These are phyloP conservation scores for Actinopyga echinites DNA, from an alignment of 53 echinoderm and acorn worm species.

Conservation along the genomic window DNA sequence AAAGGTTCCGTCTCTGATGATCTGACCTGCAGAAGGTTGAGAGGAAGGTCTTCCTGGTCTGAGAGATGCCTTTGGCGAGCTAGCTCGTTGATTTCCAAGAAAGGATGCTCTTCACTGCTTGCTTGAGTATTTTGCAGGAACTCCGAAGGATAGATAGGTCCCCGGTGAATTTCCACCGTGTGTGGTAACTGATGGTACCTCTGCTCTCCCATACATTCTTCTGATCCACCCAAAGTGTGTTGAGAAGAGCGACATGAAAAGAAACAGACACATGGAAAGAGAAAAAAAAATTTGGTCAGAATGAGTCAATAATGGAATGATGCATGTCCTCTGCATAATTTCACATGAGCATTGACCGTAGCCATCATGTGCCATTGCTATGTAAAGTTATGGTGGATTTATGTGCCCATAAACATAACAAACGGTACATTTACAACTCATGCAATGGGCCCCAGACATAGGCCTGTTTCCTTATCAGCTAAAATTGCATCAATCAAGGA, in stretches of 20 bases:
- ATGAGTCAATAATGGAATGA: conserved; percentile 8
- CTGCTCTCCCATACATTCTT: conserved; percentile 30
- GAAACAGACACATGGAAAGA: background rate
- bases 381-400: background rate
- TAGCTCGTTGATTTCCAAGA: conserved; percentile 16
- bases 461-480: no score
- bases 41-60: conserved; percentile 31
- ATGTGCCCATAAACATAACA: conserved; percentile 36
- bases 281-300: background rate
- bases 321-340: conserved; percentile 19
- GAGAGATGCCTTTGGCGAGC: conserved; percentile 13
- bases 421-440: conserved; percentile 28
- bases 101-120: conserved; percentile 11
- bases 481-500: no score
- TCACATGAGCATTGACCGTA: conserved; percentile 6
- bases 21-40: conserved; percentile 12
- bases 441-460: background rate
- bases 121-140: background rate
- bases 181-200: conserved; percentile 9
- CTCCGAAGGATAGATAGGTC: background rate
- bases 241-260: background rate
- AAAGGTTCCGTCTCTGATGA: background rate
- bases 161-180: conserved; percentile 1
- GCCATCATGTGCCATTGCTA: conserved; percentile 15
- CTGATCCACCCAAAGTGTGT: background rate